Percentiles rank a stretch among this genome's conserved stretches.
phyloP scores from a whole-genome alignment of 2,888 invertebrate genomes.

The Nymphalis polychloros region DNA sequence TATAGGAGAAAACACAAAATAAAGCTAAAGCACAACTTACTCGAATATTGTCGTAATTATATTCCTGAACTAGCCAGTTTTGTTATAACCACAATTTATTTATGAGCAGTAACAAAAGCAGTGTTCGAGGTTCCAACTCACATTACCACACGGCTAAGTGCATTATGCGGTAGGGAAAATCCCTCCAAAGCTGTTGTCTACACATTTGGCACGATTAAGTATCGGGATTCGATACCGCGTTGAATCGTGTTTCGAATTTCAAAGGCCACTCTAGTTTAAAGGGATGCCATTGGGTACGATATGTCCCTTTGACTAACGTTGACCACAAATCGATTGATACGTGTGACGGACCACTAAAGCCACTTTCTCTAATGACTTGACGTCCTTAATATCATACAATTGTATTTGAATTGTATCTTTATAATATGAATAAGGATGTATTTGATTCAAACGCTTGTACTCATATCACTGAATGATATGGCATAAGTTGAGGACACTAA shows the following conservation, averaged over 20 bases:
- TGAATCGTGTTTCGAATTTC: constrained; percentile 42
- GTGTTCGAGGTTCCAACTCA: constrained; percentile 32
- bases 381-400: neutral
- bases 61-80: neutral
- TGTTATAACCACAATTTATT: constrained; percentile 6
- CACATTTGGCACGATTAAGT: constrained; percentile 42
- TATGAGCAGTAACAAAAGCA: constrained; percentile 6
- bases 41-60: neutral
- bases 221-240: constrained; percentile 40
- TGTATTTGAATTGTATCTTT: neutral
- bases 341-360: constrained; percentile 16
- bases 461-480: no score
- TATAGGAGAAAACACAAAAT: no score
- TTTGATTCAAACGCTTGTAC: no score
- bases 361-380: constrained; percentile 8
- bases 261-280: constrained; percentile 41
- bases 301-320: constrained; percentile 30
- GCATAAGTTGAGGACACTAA: no score
- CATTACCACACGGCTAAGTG: constrained; percentile 45
- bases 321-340: constrained; percentile 21
- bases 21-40: no score
- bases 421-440: no score
- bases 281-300: constrained; percentile 32
- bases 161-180: constrained; percentile 46
- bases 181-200: constrained; percentile 44